Conservation (phyloP, 2,113 vertebrate genomes). For the Riparia riparia region DNA sequence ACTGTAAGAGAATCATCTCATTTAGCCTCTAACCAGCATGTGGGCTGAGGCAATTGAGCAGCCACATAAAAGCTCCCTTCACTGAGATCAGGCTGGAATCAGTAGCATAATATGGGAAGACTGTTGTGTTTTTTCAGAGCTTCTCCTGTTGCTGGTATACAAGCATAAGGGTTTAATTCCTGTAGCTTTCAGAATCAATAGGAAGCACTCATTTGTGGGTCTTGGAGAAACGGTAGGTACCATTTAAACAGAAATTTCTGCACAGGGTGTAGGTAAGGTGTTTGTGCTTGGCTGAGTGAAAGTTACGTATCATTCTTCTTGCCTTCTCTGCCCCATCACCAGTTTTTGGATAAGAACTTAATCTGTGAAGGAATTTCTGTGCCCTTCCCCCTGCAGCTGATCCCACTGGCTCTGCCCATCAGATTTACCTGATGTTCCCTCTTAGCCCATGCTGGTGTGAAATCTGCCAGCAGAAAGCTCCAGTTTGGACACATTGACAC, state of each 20-base stretch:
- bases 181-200: background rate
- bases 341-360: background rate
- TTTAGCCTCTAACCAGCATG: background rate
- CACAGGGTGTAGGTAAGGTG: background rate
- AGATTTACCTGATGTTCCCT: background rate
- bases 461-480: background rate
- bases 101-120: background rate
- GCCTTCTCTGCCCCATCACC: background rate
- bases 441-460: background rate
- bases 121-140: background rate
- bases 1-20: background rate
- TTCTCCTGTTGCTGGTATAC: background rate
- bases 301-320: background rate
- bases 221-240: background rate
- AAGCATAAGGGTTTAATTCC: background rate
- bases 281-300: background rate
- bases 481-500: fast-evolving
- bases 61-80: background rate
- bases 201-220: background rate
- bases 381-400: background rate
- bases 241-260: background rate
- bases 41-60: background rate
- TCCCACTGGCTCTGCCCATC: background rate
- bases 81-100: background rate
- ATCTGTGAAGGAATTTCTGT: background rate